Percentiles rank a stretch among this genome's conserved stretches.
Conservation (phyloP, 2,888 invertebrate genomes). For the Drosophila subquinaria region DNA sequence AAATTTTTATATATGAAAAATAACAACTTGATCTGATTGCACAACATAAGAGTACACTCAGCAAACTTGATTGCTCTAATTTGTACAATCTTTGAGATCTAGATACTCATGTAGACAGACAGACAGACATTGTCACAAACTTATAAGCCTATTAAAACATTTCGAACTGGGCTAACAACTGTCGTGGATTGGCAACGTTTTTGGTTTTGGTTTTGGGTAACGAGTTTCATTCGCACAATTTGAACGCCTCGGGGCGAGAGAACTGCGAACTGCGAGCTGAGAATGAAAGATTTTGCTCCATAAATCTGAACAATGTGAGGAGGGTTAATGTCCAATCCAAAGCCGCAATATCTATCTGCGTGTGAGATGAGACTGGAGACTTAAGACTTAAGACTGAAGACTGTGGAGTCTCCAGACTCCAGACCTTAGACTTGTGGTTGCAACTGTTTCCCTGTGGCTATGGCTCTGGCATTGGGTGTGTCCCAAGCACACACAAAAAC, state of each 20-base stretch:
- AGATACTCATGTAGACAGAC: neutral
- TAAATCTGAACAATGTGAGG: constrained; percentile 71
- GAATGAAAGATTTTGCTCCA: constrained; percentile 69
- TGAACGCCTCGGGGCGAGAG: constrained; percentile 49
- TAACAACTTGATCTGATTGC: too few relatives aligned
- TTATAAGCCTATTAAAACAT: neutral
- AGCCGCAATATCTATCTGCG: constrained; percentile 55
- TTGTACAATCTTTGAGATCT: neutral
- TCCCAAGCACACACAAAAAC: neutral
- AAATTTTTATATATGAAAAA: too few relatives aligned
- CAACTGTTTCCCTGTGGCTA: constrained; percentile 25
- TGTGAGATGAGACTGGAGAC: constrained; percentile 42
- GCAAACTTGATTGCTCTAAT: too few relatives aligned
- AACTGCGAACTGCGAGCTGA: constrained; percentile 12
- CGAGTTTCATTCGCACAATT: constrained; percentile 80
- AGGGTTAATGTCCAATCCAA: constrained; percentile 64
- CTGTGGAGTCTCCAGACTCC: neutral
- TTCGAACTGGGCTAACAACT: neutral
- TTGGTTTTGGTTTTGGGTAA: constrained; percentile 50
- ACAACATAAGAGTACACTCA: too few relatives aligned
- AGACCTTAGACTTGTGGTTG: constrained; percentile 27
- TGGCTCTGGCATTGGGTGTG: constrained; percentile 44
- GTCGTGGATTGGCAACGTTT: constrained; percentile 9
- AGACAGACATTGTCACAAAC: neutral
- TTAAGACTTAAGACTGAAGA: neutral